A percentile compares a stretch with the other conserved stretches of the same genome.
phyloP scores from a whole-genome alignment of 2,113 vertebrate genomes.

The Phylloscopus trochiloides region DNA sequence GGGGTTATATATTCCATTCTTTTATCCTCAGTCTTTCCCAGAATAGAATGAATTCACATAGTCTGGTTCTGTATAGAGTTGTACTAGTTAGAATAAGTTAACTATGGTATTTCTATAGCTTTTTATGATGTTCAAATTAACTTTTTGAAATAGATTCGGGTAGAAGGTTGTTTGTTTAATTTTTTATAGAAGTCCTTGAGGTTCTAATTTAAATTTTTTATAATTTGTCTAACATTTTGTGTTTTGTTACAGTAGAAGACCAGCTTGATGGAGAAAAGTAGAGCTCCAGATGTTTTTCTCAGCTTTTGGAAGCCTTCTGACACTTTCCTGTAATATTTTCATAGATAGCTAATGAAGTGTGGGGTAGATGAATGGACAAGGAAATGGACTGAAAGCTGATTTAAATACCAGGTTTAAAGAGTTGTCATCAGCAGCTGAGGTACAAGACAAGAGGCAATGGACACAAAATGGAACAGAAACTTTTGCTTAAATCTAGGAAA shows the following conservation, averaged over 20 bases:
- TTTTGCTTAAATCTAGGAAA: not conserved
- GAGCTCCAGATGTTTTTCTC: not conserved
- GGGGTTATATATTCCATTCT: not conserved
- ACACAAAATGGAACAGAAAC: not conserved
- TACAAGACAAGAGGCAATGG: not conserved
- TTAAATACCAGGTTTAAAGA: not conserved
- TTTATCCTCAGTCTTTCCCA: not conserved
- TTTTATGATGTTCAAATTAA: not conserved
- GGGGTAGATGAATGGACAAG: not conserved
- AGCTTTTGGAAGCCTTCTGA: not conserved
- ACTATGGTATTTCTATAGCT: not conserved
- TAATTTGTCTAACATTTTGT: not conserved
- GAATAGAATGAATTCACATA: not conserved
- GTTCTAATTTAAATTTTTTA: not conserved
- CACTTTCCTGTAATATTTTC: not conserved
- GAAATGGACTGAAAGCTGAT: not conserved
- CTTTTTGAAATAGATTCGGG: not conserved
- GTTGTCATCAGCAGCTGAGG: rapidly evolving
- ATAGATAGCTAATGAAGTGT: not conserved
- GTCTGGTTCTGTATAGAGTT: not conserved
- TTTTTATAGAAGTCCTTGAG: not conserved
- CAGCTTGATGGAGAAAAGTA: not conserved
- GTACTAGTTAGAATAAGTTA: not conserved
- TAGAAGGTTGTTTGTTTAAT: not conserved
- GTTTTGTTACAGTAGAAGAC: not conserved